Base-by-base conservation (phyloP, 2,888 invertebrate species). In the Coenonympha arcania region DNA sequence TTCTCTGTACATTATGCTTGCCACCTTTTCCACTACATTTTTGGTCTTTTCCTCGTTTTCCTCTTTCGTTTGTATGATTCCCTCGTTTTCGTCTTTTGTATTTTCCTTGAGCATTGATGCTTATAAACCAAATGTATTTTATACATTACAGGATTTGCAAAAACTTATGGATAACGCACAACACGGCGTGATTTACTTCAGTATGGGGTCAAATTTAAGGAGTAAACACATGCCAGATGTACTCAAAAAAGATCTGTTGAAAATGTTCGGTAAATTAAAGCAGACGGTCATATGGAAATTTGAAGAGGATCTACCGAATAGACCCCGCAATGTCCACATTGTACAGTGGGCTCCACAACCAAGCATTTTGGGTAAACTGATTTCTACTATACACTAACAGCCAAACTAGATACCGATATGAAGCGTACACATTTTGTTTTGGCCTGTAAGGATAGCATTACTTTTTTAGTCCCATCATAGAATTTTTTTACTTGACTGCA, bases 211-310 rank as follows among this genome's bases (percentile, higher is more conserved):
- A 0, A 73, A 70, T 39, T 57, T 77, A 13, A 64, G 68, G 40
- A 73, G 73, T 43, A 65, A 64, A 6, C 53, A 63, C 0, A 61
- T 80, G 56, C 68, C 76, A 1, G 62, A 64, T 6, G 57, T 60
- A 33, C 41, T 66, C 6, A 68, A 66, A 44, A 53, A 53, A n/a
- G 60, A 58, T 0, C 54, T 82, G 5, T 26, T 81, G 0, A 59
- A 65, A 24, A 67, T 71, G 9, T 79, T 84, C 54, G 62, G 68
- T 1, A 62, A 62, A 34, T 55, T 85, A 26, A 76, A 76, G 39
- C 76, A 82, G 52, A 71, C 69, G 0, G 75, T 84, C 2, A 42
- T 84, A 6, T 82, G 79, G 81, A 83, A 79, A 57, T 76, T 73
- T 55, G 78, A 78, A 54, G 69, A 68, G 33, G 56, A 60, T 1